phyloP scores from a whole-genome alignment of 1,140 invertebrate genomes.

The Sycophila sp. region DNA sequence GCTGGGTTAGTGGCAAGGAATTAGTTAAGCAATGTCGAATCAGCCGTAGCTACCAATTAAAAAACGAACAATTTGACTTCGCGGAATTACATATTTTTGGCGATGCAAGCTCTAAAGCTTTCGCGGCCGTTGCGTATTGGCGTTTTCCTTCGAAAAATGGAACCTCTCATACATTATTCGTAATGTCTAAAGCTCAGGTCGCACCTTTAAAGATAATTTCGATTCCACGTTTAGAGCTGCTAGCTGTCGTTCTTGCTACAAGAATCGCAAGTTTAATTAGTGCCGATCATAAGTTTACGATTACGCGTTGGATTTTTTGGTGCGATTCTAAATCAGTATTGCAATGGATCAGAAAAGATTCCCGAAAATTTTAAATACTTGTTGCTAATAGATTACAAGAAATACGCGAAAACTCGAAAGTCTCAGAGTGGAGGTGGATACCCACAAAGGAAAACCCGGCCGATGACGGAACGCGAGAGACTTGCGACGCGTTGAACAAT shows the following conservation, averaged over 20 bases:
- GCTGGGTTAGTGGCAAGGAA: constrained; percentile 15
- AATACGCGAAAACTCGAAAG: neutral
- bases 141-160: too few relatives aligned
- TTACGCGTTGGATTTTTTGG: neutral
- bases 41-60: neutral
- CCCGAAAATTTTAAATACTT: neutral
- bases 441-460: neutral
- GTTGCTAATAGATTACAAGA: neutral
- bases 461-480: neutral
- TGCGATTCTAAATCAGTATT: constrained; percentile 15
- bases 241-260: constrained; percentile 19
- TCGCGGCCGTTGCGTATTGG: constrained; percentile 48
- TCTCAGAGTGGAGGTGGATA: neutral
- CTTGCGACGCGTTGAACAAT: neutral
- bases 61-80: neutral
- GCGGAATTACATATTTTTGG: constrained; percentile 48
- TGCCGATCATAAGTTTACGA: neutral
- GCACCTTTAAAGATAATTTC: constrained; percentile 13
- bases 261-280: neutral
- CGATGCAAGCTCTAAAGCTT: too few relatives aligned
- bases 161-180: too few relatives aligned
- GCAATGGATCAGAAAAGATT: too few relatives aligned
- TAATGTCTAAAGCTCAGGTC: too few relatives aligned
- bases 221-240: constrained; percentile 11
- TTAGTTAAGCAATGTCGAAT: neutral